These are phyloP conservation scores for Mystacides longicornis DNA, from an alignment of 2,888 invertebrate genomes.

Conservation along the genomic window DNA sequence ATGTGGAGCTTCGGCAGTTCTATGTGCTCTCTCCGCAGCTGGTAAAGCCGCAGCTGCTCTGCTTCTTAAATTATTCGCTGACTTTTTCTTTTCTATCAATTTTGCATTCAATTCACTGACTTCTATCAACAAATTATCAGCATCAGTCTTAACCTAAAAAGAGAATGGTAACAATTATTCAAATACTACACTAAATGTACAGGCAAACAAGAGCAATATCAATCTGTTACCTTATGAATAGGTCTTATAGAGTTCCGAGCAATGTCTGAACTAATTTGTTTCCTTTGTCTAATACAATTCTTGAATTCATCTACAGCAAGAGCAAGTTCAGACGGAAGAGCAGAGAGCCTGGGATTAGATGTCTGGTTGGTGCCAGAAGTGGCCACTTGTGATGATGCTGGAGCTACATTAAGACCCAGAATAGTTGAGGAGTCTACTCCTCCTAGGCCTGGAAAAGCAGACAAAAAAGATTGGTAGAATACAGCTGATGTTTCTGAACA, in stretches of 20 bases:
- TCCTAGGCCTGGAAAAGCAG: constrained; percentile 56
- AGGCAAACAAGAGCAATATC: neutral
- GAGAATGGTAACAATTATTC: neutral
- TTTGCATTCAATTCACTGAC: constrained; percentile 35
- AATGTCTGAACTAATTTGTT: constrained; percentile 72
- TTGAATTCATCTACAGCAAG: constrained; percentile 75
- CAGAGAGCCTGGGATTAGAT: constrained; percentile 33
- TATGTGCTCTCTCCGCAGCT: constrained; percentile 37
- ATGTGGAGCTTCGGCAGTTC: constrained; percentile 31
- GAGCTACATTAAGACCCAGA: neutral
- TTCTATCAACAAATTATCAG: constrained; percentile 35
- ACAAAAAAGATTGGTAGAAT: neutral
- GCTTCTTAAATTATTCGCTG: constrained; percentile 36
- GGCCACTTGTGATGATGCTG: constrained; percentile 29
- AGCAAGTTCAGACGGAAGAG: constrained; percentile 69
- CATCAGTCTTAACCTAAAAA: constrained; percentile 38
- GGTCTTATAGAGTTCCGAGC: constrained; percentile 57
- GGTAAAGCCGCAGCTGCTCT: constrained; percentile 40
- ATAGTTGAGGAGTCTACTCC: constrained; percentile 45
- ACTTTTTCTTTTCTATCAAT: constrained; percentile 35
- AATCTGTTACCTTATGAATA: constrained; percentile 36
- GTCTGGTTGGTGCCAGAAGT: constrained; percentile 29
- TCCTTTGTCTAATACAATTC: constrained; percentile 79
- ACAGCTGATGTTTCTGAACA: neutral
- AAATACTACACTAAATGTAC: neutral